Evolutionary conservation across 2,113 vertebrate species (phyloP).

Genomic region (Trichechus manatus): DNA sequence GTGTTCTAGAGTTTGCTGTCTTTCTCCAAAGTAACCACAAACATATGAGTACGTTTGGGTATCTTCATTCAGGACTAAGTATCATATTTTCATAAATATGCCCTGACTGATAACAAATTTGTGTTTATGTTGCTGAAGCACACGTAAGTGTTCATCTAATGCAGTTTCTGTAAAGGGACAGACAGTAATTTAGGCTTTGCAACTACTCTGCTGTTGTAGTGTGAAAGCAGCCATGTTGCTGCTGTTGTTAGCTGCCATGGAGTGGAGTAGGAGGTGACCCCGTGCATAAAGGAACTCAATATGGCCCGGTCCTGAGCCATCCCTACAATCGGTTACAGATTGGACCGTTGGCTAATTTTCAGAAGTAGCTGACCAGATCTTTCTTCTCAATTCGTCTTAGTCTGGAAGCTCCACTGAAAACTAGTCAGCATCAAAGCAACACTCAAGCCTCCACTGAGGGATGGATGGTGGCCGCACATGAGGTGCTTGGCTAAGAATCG

Average conservation of each 20-base stretch:
- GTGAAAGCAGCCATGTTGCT: not conserved
- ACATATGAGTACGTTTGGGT: not conserved
- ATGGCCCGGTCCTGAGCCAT: not conserved
- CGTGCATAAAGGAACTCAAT: not conserved
- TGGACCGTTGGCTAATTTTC: not conserved
- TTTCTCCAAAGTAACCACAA: constrained; percentile 16
- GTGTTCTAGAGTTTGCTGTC: not conserved
- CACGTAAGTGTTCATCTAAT: not conserved
- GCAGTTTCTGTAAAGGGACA: constrained; percentile 1
- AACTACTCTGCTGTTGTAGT: not conserved
- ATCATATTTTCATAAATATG: not conserved
- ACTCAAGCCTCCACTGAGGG: not conserved
- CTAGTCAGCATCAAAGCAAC: not conserved
- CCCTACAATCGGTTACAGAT: not conserved
- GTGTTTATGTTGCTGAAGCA: not conserved
- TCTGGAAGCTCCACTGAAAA: not conserved
- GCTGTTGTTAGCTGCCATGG: not conserved
- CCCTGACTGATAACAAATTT: constrained; percentile 5
- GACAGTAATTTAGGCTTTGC: not conserved
- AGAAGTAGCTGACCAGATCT: not conserved
- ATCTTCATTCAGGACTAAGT: not conserved
- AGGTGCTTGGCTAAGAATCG: too few relatives aligned
- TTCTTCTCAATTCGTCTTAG: not conserved
- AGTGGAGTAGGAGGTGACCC: not conserved
- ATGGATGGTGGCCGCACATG: not conserved